Base-by-base conservation (phyloP, 2,888 invertebrate species). In the Eugnorisma glareosa region DNA sequence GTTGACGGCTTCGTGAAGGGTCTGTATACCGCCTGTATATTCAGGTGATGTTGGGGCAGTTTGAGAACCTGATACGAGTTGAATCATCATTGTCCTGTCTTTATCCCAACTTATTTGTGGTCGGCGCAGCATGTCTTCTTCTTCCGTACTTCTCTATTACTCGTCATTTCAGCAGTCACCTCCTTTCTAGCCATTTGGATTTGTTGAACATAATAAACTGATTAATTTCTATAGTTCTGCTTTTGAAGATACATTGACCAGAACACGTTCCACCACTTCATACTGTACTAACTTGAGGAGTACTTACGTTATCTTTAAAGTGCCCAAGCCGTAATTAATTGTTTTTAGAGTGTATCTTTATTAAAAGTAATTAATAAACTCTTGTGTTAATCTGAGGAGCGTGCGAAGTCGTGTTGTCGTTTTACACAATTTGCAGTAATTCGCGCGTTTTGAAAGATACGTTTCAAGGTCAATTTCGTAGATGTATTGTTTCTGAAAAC, bases 351-450 rank as follows among this genome's bases (percentile, higher is more conserved):
- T 45, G 2, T 61, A 18, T 75, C 28, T 77, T 77, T 40, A 77
- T 81, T 67, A 67, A 54, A 28, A 45, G 37, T 61, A 67, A 75
- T 75, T 71, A 75, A 24, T 57, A 43, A 48, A 31, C 21, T 61
- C 24, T 45, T n/a, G 21, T 64, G 66, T n/a, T 51, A 40, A 63
- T 11, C 24, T 24, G 2, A 59, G 35, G 43, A n/a, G n/a, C 81
- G 77, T 82, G 82, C 67, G 82, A 82, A 77, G 48, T 35, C 2
- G 4, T 7, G 48, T n/a, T 11, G 57, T 43, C 40, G 66, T 64
- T 43, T 67, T 59, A 59, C 66, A 61, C 59, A 40, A 67, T 80
- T 80, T 45, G 31, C 3, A 37, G 37, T 18, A 45, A 69, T 43
- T 63, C n/a, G 8, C 35, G 31, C 40, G 51, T 28, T 68, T 45